Conservation (phyloP, 2,113 vertebrate genomes). For the Hippocampus mohnikei region DNA sequence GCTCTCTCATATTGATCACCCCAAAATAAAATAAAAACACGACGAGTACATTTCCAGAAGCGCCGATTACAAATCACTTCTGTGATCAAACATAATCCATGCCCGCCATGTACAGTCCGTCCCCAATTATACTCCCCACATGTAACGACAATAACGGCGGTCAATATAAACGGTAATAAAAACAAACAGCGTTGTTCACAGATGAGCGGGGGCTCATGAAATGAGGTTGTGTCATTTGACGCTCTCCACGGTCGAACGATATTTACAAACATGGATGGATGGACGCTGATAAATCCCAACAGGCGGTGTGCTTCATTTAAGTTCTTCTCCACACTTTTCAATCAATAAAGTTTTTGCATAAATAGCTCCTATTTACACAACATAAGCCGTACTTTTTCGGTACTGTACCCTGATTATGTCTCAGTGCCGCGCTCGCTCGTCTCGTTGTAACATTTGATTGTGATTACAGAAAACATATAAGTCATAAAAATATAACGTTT, state of each 20-base stretch:
- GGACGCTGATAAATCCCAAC: slow-evolving; percentile 18
- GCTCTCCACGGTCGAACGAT: neutral
- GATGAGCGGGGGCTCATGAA: slow-evolving; percentile 3
- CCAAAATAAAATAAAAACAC: neutral
- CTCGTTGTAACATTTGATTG: neutral
- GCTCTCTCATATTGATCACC: neutral
- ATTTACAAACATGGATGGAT: slow-evolving; percentile 3
- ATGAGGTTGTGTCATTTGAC: neutral
- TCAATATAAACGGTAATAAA: neutral
- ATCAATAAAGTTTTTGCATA: slow-evolving; percentile 48
- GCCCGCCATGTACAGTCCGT: neutral
- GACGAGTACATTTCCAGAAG: neutral
- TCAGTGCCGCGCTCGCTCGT: slow-evolving; percentile 5
- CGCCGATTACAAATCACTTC: neutral
- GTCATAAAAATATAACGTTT: neutral
- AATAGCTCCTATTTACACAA: slow-evolving; percentile 68
- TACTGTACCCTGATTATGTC: slow-evolving; percentile 45
- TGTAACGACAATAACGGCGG: neutral
- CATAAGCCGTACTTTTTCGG: slow-evolving; percentile 37
- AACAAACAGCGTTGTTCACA: neutral
- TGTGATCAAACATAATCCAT: neutral
- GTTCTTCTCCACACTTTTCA: neutral
- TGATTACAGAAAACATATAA: slow-evolving; percentile 1
- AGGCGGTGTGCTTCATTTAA: neutral
- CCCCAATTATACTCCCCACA: neutral